These are phyloP conservation scores for Trichechus manatus DNA, from an alignment of 2,113 vertebrate species.

Conservation along the genomic window DNA sequence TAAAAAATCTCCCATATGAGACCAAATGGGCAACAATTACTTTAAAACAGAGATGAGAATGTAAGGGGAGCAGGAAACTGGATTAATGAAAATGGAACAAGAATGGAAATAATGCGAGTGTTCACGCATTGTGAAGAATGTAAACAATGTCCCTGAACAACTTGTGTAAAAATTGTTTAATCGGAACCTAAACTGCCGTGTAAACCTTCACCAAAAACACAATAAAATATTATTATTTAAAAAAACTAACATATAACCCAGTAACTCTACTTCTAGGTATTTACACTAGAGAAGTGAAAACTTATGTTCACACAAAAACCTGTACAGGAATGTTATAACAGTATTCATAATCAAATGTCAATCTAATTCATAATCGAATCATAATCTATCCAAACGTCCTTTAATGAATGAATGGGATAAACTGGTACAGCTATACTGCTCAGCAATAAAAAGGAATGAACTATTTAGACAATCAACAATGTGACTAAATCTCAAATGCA, in stretches of 20 bases:
- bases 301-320: constrained; percentile 28
- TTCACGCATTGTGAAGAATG: background rate
- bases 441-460: background rate
- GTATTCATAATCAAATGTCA: no score
- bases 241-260: constrained; percentile 49
- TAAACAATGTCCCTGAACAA: background rate
- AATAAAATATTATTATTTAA: background rate
- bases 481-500: background rate
- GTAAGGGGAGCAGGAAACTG: background rate
- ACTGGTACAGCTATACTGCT: background rate
- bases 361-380: background rate
- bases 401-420: constrained; percentile 17
- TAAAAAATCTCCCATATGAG: no score
- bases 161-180: background rate
- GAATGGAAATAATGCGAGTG: background rate
- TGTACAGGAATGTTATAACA: background rate
- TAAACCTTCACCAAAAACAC: background rate
- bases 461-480: background rate
- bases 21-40: no score
- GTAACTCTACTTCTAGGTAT: background rate
- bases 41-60: no score
- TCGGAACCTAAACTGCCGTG: background rate
- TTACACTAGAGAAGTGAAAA: constrained; percentile 44
- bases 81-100: background rate
- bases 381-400: constrained; percentile 1